Base-by-base conservation (phyloP, 2,888 invertebrate species). In the Lycocerus yunnanus region DNA sequence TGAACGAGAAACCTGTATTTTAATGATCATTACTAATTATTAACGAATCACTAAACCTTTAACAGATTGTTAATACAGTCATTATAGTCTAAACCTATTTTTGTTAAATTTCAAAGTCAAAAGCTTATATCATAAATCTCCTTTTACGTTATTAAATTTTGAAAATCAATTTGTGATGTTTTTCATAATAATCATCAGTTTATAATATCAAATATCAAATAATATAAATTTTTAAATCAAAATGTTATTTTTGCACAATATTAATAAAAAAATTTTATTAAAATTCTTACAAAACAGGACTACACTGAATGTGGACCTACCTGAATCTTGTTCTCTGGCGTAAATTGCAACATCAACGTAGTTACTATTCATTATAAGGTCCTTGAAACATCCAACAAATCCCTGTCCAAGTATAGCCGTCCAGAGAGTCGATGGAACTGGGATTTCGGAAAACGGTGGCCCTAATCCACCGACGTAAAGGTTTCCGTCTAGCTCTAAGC, bases 351-450 rank as follows among this genome's bases (percentile, higher is more conserved):
- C 91, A 85, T 98, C 97, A 76, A 97, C 92, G 0, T 95, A 92
- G 82, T 95, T 93, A 85, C 97, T 97, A 85, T 97, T 97, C 83
- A 97, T 89, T 79, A 94, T 92, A 82, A 98, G 89, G 85, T 97
- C 97, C 79, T 97, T 90, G 84, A 98, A 91, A 86, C 98, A 98
- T 2, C 98, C 98, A 8, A 98, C 97, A 85, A 95, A 98, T 16
- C 98, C 98, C 83, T 95, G 94, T 73, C 95, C 91, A 70, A 98
- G 88, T 8, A 95, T 93, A 0, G 95, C 97, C 0, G 97, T 95
- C 97, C 97, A 98, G 75, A 98, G 88, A 15, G 94, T 95, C 1
- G 95, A 91, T 0, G 97, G 97, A 69, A 96, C 92, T 61, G 92
- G 90, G 8, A 93, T 90, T 18, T 93, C 93, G 1, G 93, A 92